Evolutionary conservation across 1,140 invertebrate species (phyloP), one percentile per base, ranked within the genome.

Genomic region (Phymastichus coffea): DNA sequence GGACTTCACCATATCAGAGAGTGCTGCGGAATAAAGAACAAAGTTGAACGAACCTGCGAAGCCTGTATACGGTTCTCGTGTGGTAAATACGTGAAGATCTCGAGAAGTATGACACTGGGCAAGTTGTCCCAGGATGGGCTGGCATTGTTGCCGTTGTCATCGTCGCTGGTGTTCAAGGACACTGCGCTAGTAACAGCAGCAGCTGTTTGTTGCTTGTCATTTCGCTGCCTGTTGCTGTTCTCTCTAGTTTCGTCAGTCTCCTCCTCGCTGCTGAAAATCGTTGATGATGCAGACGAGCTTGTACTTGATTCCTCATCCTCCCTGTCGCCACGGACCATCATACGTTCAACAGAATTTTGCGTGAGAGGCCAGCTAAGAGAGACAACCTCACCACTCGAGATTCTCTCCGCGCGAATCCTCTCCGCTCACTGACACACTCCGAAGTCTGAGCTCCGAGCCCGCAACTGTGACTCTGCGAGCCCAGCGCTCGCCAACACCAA

Each of bases 61-160:
- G 84, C 84, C 70, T 69, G 80, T 46, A 87, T 76, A 70, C 81
- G 79, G 68, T 83, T 84, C 63, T 81, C 70, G 54, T 79, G 73
- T 1, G 82, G 73, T 57, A 87, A 74, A 71, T 86, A 84, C 19
- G 82, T 83, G 70, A 85, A 83, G 63, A 87, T 81, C 72, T 87
- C 83, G 35, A 86, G 79, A 63, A 87, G 78, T 63, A 86, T 82
- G 56, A 87, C 81, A 70, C 81, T 85, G 59, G 86, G 86, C 63
- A 87, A 71, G 66, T 78, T 80, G 61, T 80, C 80, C 83, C 83
- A 85, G 67, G 71, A 78, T 33, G 69, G 68, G 46, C 71, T 70
- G 38, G 57, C 46, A 30, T 41, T 37, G 22, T 41, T n/a, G 17
- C 20, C 15, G 8, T n/a, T 8, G 37, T 14, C 15, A 4, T 14